Evolutionary conservation across 1,140 invertebrate species (phyloP).

Genomic region (Chrysopa pallens): DNA sequence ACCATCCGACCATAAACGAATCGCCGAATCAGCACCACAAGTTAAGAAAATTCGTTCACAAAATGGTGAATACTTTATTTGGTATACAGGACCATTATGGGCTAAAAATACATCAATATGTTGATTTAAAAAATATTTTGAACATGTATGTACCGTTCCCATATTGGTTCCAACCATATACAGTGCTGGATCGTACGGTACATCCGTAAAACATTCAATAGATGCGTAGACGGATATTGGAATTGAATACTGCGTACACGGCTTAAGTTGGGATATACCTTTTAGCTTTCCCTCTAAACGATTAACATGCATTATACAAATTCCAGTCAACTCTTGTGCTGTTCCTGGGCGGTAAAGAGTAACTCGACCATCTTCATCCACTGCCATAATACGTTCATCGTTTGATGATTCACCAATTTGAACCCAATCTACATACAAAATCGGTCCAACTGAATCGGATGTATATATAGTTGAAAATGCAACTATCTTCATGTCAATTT

Average conservation of each 20-base stretch:
- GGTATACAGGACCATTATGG: constrained; percentile 62
- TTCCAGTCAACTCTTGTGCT: constrained; percentile 29
- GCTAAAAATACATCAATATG: constrained; percentile 53
- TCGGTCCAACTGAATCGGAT: constrained; percentile 37
- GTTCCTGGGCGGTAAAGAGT: constrained; percentile 17
- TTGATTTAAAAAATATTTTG: constrained; percentile 37
- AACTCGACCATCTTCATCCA: constrained; percentile 23
- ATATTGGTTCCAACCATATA: constrained; percentile 71
- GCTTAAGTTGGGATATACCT: constrained; percentile 27
- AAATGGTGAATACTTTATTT: constrained; percentile 60
- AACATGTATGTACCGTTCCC: constrained; percentile 62
- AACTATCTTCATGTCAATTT: constrained; percentile 27
- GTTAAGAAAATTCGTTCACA: constrained; percentile 57
- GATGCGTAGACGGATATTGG: constrained; percentile 34
- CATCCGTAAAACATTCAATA: constrained; percentile 39
- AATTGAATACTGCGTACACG: constrained; percentile 26
- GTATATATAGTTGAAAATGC: constrained; percentile 12
- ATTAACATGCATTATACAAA: constrained; percentile 38
- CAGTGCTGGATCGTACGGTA: constrained; percentile 40
- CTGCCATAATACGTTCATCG: constrained; percentile 26
- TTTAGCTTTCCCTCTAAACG: constrained; percentile 40
- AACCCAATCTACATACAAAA: constrained; percentile 41
- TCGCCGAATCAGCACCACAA: constrained; percentile 64
- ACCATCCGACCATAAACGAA: constrained; percentile 36
- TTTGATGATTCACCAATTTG: constrained; percentile 23